phyloP scores from a whole-genome alignment of 2,888 invertebrate species.

The Baronia brevicornis region DNA sequence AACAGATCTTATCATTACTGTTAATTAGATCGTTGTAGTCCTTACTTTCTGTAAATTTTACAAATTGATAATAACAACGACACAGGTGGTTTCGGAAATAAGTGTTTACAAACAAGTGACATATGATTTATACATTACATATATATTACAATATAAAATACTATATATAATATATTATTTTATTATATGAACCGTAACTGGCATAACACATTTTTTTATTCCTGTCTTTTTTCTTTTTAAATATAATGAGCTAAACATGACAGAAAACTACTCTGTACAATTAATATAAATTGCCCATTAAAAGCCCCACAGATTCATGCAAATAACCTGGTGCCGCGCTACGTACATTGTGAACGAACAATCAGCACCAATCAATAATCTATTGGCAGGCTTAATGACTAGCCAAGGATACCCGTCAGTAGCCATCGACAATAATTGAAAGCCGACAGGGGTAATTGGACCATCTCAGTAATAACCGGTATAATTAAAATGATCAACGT shows the following conservation, averaged over 20 bases:
- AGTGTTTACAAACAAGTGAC: too few relatives aligned
- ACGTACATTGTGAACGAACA: constrained; percentile 46
- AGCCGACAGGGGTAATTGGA: constrained; percentile 51
- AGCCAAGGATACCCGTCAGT: constrained; percentile 60
- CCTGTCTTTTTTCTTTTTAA: constrained; percentile 5
- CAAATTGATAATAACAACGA: too few relatives aligned
- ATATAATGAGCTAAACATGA: constrained; percentile 3
- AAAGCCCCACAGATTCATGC: constrained; percentile 64
- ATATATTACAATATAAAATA: too few relatives aligned
- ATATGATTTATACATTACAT: too few relatives aligned
- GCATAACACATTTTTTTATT: constrained; percentile 5
- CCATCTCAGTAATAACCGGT: constrained; percentile 51
- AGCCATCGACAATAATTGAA: constrained; percentile 53
- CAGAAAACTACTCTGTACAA: constrained; percentile 52
- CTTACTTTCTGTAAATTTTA: too few relatives aligned
- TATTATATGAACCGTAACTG: too few relatives aligned
- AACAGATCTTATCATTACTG: too few relatives aligned
- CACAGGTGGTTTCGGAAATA: too few relatives aligned
- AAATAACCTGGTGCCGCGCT: constrained; percentile 46
- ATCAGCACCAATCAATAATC: constrained; percentile 75
- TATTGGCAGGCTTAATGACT: constrained; percentile 70
- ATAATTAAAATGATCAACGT: constrained; percentile 57
- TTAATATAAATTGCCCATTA: constrained; percentile 60
- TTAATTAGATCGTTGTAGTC: too few relatives aligned
- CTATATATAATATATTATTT: too few relatives aligned